phyloP scores from a whole-genome alignment of 2,797 vertebrate species.

The Gymnothorax javanicus region DNA sequence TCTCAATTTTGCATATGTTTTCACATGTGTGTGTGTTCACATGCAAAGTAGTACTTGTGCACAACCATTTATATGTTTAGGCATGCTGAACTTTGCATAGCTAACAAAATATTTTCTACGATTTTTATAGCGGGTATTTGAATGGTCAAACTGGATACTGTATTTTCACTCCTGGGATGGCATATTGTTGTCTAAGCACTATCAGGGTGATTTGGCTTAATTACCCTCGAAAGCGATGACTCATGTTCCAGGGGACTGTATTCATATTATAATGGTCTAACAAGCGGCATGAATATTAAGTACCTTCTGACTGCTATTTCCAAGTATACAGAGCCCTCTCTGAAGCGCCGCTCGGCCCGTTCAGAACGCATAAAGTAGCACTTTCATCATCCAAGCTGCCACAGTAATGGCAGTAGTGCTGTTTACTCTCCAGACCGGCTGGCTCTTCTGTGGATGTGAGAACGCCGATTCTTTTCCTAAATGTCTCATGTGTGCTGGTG shows the following conservation, averaged over 20 bases:
- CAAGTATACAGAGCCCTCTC: conserved; percentile 15
- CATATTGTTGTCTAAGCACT: conserved; percentile 20
- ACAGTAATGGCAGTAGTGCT: neutral
- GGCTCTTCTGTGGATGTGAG: conserved; percentile 10
- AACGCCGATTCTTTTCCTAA: neutral
- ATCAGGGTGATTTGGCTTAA: conserved; percentile 14
- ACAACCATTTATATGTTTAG: conserved; percentile 40
- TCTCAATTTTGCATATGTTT: neutral
- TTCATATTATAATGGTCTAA: conserved; percentile 14
- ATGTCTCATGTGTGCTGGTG: conserved; percentile 40
- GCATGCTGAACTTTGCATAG: conserved; percentile 34
- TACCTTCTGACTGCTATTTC: neutral
- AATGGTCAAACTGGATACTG: neutral
- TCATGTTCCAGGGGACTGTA: conserved; percentile 4
- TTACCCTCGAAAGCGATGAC: conserved; percentile 22
- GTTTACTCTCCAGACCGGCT: conserved; percentile 7
- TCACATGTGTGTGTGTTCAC: neutral
- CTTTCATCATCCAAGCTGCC: conserved; percentile 11
- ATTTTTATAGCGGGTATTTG: conserved; percentile 1
- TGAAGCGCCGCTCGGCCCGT: neutral
- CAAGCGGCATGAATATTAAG: conserved; percentile 13
- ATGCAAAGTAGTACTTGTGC: neutral
- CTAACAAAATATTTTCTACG: conserved; percentile 37
- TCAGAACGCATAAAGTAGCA: conserved; percentile 5
- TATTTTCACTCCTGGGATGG: neutral